These are phyloP conservation scores for Tiliacea aurago DNA, from an alignment of 2,888 invertebrate genomes.

Conservation along the genomic window DNA sequence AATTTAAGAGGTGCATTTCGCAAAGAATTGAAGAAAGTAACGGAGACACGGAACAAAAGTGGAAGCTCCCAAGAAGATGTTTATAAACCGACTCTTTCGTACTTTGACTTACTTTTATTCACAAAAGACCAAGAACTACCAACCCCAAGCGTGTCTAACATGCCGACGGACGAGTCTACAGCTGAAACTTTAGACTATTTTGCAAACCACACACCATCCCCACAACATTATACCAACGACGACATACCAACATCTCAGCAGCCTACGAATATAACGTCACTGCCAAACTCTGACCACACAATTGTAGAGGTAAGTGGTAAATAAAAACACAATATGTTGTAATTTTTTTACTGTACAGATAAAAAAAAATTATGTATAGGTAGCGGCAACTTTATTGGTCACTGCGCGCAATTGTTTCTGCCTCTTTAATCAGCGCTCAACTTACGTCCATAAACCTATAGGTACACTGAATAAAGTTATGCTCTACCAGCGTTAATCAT, in stretches of 20 bases:
- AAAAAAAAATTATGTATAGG: background rate
- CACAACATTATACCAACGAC: constrained; percentile 16
- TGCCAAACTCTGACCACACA: constrained; percentile 13
- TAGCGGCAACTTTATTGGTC: constrained; percentile 19
- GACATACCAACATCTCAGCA: constrained; percentile 23
- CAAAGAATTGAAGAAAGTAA: constrained; percentile 44
- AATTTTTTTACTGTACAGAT: background rate
- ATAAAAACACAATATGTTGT: constrained; percentile 23
- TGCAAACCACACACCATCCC: constrained; percentile 27
- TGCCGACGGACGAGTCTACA: constrained; percentile 25
- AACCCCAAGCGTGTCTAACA: constrained; percentile 34
- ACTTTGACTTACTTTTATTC: constrained; percentile 53
- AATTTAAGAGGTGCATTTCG: constrained; percentile 33
- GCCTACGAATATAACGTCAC: constrained; percentile 23
- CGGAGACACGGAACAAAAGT: constrained; percentile 35
- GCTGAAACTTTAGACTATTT: constrained; percentile 21
- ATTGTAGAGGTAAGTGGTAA: constrained; percentile 19
- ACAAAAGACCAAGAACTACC: constrained; percentile 52
- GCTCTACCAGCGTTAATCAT: constrained; percentile 34
- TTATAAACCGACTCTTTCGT: constrained; percentile 51
- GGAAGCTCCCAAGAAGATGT: constrained; percentile 41
- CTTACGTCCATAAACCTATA: constrained; percentile 24
- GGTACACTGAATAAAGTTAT: constrained; percentile 27
- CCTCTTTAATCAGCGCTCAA: constrained; percentile 27
- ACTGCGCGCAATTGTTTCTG: constrained; percentile 23